Conservation (phyloP, 2,888 invertebrate genomes). For the Hyposoter dolosus region DNA sequence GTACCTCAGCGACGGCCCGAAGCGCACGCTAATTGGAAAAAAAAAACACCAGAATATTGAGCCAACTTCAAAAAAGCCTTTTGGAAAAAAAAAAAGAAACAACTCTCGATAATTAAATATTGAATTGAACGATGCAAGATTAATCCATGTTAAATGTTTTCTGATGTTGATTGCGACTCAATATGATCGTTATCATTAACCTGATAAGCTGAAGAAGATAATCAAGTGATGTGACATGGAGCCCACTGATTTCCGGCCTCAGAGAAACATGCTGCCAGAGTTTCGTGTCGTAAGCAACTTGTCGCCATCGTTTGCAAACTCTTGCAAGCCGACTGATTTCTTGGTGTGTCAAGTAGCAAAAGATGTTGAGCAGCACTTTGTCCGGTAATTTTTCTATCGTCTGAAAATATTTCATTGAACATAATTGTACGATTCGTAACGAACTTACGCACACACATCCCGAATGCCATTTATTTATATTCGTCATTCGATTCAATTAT, state of each 20-base stretch:
- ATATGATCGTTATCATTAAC: constrained; percentile 75
- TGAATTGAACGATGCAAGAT: background rate
- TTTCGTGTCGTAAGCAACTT: constrained; percentile 97
- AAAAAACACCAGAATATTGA: background rate
- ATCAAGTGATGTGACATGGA: constrained; percentile 96
- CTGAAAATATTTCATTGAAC: constrained; percentile 86
- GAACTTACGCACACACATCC: background rate
- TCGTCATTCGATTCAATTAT: background rate
- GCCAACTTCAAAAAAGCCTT: no score
- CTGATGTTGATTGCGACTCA: background rate
- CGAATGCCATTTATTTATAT: background rate
- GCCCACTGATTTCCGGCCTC: constrained; percentile 97
- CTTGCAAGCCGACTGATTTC: constrained; percentile 97
- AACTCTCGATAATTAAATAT: background rate
- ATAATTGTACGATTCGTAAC: background rate
- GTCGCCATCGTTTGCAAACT: constrained; percentile 98
- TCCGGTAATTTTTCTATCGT: constrained; percentile 98
- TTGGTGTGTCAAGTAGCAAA: constrained; percentile 96
- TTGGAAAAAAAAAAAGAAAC: no score
- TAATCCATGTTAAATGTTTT: background rate
- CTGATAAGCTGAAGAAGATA: constrained; percentile 94
- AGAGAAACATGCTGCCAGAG: constrained; percentile 98
- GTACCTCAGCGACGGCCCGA: constrained; percentile 94
- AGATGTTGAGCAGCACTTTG: constrained; percentile 97
- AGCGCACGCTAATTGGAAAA: constrained; percentile 88